These are phyloP conservation scores for Euborellia annulipes DNA, from an alignment of 1,140 invertebrate genomes.

Conservation along the genomic window DNA sequence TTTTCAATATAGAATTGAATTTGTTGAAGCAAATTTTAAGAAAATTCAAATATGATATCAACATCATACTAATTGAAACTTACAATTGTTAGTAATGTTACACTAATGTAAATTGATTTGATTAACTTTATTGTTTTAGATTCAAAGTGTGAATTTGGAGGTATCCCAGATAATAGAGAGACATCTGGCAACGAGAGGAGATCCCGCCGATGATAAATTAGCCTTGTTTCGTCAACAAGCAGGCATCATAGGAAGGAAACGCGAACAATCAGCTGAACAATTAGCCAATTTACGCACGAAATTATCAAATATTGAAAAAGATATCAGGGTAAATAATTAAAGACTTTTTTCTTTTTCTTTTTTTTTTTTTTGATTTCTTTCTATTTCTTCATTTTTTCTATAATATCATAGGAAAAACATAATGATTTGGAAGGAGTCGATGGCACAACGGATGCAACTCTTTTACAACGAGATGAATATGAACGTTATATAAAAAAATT, in stretches of 20 bases:
- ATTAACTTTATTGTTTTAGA: conserved; percentile 32
- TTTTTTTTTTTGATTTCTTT: neutral
- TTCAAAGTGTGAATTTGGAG: conserved; percentile 41
- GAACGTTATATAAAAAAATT: conserved; percentile 67
- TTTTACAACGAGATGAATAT: conserved; percentile 64
- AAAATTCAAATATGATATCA: too few species aligned
- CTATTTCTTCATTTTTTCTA: neutral
- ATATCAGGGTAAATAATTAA: conserved; percentile 22
- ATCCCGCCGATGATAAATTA: conserved; percentile 51
- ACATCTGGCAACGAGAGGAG: conserved; percentile 27
- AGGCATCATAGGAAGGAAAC: conserved; percentile 58
- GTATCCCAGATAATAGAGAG: conserved; percentile 38
- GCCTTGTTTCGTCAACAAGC: conserved; percentile 73
- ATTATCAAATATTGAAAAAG: conserved; percentile 38
- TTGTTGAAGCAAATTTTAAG: too few species aligned
- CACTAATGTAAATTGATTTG: too few species aligned
- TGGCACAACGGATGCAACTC: conserved; percentile 38
- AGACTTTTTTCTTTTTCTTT: neutral
- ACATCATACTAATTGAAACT: too few species aligned
- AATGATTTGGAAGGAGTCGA: conserved; percentile 29
- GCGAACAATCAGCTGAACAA: conserved; percentile 50
- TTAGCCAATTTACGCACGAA: conserved; percentile 45
- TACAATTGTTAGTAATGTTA: too few species aligned
- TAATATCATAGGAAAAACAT: conserved; percentile 28
- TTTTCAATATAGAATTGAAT: too few species aligned